Base-by-base conservation (phyloP, 2,113 vertebrate genomes). In the Lipophrys pholis region DNA sequence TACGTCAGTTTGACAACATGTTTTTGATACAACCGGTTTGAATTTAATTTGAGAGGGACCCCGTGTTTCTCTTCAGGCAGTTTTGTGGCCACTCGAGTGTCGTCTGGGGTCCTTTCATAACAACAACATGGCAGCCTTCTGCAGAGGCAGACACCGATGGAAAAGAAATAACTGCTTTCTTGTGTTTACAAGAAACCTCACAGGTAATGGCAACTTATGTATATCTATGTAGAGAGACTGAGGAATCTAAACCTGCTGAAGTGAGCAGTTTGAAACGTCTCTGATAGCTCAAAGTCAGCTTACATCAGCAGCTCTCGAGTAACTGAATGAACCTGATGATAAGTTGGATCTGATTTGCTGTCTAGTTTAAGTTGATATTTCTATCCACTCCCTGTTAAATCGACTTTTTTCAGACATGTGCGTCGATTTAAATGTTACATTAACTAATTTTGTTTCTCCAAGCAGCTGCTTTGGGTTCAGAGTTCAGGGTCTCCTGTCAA, bases 91-190 rank as follows among this genome's bases (percentile, higher is more conserved):
- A 88, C 57, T 78, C 12, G 2, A 17, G 0, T 35, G 5, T 11
- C 5, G 5, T 3, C 2, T 10, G 1, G 65, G 90, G 92, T 92
- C 93, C 89, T 92, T 85, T 74, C 17, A 43, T 17, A 69, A 82
- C 8, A 89, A 90, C 89, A 91, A 82, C 73, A 94, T 94, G 93
- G 93, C 93, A 0, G 90, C 87, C 60, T 59, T 94, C 62, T 88
- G 74, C 5, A 84, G 75, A 63, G 68, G 71, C n/a, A 91, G 79
- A 48, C 81, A 86, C 81, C 78, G 87, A 60, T 91, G 91, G 80
- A 94, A 89, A 78, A 76, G 11, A n/a, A 48, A 66, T 7, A 59
- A 45, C 1, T 73, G 48, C 51, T 69, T 79, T 0, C 63, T 56
- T 8, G 16, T 79, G 48, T 63, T 71, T 7, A 69, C 69, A 41